A percentile compares a stretch with the other conserved stretches of the same genome.
phyloP scores from a whole-genome alignment of 2,797 vertebrate genomes.

The Fundulus diaphanus region DNA sequence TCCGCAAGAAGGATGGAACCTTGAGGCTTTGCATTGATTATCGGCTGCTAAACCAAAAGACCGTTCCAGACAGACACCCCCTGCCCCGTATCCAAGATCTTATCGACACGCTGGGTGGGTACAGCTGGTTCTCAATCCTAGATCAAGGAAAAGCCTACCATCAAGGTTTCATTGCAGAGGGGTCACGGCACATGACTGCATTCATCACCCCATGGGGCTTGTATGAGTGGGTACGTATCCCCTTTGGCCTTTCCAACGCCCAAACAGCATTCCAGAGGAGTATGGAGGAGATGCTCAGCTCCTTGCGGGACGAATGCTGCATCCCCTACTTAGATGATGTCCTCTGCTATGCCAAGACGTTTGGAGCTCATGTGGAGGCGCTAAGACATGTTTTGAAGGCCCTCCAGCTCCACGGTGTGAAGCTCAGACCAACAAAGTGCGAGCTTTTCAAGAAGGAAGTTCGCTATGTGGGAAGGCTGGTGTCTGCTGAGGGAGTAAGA shows the following conservation, averaged over 20 bases:
- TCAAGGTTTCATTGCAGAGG: constrained; percentile 17
- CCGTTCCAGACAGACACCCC: background rate
- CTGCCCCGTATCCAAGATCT: background rate
- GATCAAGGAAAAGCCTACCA: constrained; percentile 20
- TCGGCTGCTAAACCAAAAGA: background rate
- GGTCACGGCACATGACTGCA: constrained; percentile 5
- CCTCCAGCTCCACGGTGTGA: background rate
- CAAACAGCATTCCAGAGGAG: background rate
- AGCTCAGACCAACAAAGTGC: background rate
- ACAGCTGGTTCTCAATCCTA: constrained; percentile 26
- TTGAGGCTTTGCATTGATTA: background rate
- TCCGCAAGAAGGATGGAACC: too few relatives aligned
- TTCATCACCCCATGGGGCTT: too few relatives aligned
- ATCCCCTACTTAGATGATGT: background rate
- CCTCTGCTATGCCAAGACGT: background rate
- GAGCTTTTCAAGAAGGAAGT: background rate
- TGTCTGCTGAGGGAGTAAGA: too few relatives aligned
- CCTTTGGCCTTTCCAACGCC: background rate
- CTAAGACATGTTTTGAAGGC: background rate
- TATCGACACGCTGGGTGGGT: background rate
- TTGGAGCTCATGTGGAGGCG: background rate
- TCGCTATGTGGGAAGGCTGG: background rate
- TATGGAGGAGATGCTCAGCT: too few relatives aligned
- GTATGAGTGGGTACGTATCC: constrained; percentile 3
- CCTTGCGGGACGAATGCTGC: background rate